Conservation (phyloP, 2,888 invertebrate genomes). For the Carpatolechia fugitivella region DNA sequence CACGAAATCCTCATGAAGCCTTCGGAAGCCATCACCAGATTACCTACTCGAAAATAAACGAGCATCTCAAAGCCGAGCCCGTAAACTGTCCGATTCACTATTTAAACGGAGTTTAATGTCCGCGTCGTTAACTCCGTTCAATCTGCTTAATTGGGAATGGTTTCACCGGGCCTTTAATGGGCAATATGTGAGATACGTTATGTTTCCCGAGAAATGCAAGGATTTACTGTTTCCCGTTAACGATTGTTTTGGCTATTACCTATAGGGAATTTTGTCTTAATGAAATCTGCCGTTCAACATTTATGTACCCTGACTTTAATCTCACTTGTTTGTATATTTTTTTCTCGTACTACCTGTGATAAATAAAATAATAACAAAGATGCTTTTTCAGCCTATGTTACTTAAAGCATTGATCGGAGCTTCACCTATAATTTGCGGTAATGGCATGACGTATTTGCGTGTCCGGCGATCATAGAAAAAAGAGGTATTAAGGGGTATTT, state of each 20-base stretch:
- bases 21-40: slow-evolving; percentile 13
- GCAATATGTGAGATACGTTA: slow-evolving; percentile 38
- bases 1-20: slow-evolving; percentile 16
- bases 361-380: too few relatives aligned
- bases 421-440: not conserved
- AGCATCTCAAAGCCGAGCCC: slow-evolving; percentile 51
- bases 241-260: slow-evolving; percentile 17
- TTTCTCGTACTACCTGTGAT: too few relatives aligned
- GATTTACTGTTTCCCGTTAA: slow-evolving; percentile 21
- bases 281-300: not conserved
- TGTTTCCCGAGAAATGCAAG: slow-evolving; percentile 19
- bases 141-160: slow-evolving; percentile 75
- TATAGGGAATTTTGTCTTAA: not conserved
- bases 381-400: too few relatives aligned
- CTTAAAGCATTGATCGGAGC: not conserved
- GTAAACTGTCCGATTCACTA: slow-evolving; percentile 71
- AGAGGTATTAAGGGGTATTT: slow-evolving; percentile 34
- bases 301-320: not conserved
- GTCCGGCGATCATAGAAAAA: slow-evolving; percentile 38
- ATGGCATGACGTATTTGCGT: slow-evolving; percentile 33
- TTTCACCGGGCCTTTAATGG: slow-evolving; percentile 55
- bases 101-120: slow-evolving; percentile 66
- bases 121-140: slow-evolving; percentile 64
- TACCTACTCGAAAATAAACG: slow-evolving; percentile 35
- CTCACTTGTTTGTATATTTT: too few relatives aligned